A percentile compares a stretch with the other conserved stretches of the same genome.
These are phyloP conservation scores for Fragum sueziense DNA, from an alignment of 2,888 invertebrate species.

Conservation along the genomic window DNA sequence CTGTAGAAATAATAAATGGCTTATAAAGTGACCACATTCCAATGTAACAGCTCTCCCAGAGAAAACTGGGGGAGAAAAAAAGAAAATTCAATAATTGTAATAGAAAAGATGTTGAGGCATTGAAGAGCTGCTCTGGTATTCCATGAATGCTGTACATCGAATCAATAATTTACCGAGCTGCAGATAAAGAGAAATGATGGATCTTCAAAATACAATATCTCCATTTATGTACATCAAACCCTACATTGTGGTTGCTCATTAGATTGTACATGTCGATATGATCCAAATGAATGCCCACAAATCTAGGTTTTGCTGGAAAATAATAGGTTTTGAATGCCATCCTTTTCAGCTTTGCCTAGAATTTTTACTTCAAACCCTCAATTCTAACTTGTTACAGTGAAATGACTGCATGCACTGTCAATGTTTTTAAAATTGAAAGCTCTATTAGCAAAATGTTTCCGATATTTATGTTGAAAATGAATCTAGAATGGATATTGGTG, in stretches of 20 bases:
- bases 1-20: constrained; percentile 16
- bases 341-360: too few species aligned
- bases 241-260: too few species aligned
- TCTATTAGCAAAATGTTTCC: not conserved
- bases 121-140: constrained; percentile 23
- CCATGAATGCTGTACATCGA: constrained; percentile 21
- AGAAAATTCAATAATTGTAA: constrained; percentile 21
- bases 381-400: constrained; percentile 15
- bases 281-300: too few species aligned
- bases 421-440: constrained; percentile 13
- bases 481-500: not conserved
- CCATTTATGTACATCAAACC: too few species aligned
- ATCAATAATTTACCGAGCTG: constrained; percentile 22
- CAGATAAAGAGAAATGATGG: too few species aligned
- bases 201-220: too few species aligned
- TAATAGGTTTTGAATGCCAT: too few species aligned
- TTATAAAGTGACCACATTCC: constrained; percentile 14
- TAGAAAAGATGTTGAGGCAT: constrained; percentile 22
- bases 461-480: constrained; percentile 8
- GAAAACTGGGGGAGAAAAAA: not conserved
- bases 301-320: too few species aligned
- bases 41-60: not conserved
- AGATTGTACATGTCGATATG: too few species aligned
- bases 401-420: not conserved
- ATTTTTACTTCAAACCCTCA: too few species aligned